These are phyloP conservation scores for Atherinosoma microstoma DNA, from an alignment of 2,797 vertebrate genomes.

Conservation along the genomic window DNA sequence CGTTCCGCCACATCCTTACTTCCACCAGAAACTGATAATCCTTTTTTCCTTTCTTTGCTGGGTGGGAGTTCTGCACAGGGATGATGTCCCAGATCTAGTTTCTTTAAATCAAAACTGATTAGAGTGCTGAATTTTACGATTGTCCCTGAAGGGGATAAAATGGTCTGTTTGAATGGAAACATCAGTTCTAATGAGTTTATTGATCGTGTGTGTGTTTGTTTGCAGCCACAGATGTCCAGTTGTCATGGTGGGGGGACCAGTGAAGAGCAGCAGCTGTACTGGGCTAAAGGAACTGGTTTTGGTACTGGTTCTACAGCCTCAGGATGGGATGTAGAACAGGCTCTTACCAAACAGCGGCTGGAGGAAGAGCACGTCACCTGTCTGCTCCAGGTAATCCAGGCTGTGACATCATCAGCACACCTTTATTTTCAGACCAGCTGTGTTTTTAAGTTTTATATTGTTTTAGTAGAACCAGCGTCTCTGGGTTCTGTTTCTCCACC, in stretches of 20 bases:
- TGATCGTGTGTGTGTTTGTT: background rate
- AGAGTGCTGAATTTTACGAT: background rate
- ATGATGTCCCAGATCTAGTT: background rate
- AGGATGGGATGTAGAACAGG: conserved; percentile 99
- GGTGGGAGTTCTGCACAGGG: no score
- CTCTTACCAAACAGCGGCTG: conserved; percentile 95
- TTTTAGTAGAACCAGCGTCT: no score
- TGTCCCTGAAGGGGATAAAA: background rate
- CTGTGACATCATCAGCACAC: background rate
- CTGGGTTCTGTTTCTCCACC: no score
- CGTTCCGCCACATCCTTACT: no score
- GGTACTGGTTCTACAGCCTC: conserved; percentile 99
- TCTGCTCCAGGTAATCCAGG: conserved; percentile 89
- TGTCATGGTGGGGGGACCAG: conserved; percentile 89
- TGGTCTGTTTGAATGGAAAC: background rate
- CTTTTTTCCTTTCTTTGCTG: no score
- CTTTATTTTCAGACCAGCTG: background rate
- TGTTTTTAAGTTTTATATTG: no score
- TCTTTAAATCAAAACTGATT: background rate
- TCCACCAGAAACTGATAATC: no score
- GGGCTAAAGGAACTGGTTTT: conserved; percentile 99
- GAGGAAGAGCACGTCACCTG: conserved; percentile 99
- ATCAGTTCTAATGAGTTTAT: background rate
- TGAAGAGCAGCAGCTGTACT: conserved; percentile 98
- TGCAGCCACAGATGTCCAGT: conserved; percentile 91